A percentile compares a stretch with the other conserved stretches of the same genome.
Evolutionary conservation across 2,113 vertebrate genomes (phyloP).

Genomic region (Gavia stellata): DNA sequence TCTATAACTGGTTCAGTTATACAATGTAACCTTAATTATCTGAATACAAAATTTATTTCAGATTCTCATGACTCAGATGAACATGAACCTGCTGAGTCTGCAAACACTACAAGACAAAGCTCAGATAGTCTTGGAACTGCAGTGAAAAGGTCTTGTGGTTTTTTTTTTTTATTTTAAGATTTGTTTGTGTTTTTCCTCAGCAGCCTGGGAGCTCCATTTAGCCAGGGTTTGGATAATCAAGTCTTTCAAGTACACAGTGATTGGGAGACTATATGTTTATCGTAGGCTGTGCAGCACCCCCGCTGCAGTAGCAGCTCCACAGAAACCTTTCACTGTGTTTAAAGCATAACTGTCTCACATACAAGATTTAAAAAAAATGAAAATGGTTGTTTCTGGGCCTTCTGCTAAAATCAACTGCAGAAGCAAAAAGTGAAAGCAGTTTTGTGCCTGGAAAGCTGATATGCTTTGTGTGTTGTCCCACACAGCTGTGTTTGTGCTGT

Average conservation of each 20-base stretch:
- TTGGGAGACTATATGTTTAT: not conserved
- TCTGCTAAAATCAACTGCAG: not conserved
- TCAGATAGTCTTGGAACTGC: not conserved
- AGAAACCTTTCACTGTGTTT: not conserved
- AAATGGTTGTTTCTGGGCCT: not conserved
- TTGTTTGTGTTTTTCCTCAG: not conserved
- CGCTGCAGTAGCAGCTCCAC: not conserved
- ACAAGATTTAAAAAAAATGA: not conserved
- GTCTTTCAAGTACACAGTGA: not conserved
- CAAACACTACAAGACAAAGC: not conserved
- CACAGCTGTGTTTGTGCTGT: not conserved
- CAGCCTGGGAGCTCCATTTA: not conserved
- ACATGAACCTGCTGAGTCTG: not conserved
- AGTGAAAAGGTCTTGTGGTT: not conserved
- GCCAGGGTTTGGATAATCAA: not conserved
- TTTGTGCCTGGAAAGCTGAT: not conserved
- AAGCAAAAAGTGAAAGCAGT: not conserved
- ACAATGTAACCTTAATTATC: not conserved
- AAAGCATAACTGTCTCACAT: not conserved
- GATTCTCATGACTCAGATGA: not conserved
- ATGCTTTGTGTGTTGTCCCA: not conserved
- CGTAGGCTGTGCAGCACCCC: not conserved
- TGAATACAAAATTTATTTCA: not conserved
- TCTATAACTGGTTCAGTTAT: not conserved
- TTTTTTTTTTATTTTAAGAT: not conserved